phyloP scores from a whole-genome alignment of 2,888 invertebrate species.

The Amitus sp. region DNA sequence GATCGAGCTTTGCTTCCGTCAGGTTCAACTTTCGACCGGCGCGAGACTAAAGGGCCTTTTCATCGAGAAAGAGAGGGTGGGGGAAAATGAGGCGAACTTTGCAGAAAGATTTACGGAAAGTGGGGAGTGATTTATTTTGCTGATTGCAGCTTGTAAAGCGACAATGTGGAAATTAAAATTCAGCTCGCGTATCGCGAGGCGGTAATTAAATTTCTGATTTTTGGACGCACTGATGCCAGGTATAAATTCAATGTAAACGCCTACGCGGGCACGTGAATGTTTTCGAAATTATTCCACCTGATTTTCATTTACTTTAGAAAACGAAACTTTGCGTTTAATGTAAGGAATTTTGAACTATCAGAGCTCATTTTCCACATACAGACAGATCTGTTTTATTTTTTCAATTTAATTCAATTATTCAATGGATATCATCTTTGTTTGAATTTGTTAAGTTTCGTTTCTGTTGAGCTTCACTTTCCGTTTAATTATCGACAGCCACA shows the following conservation, averaged over 20 bases:
- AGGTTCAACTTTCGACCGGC: constrained; percentile 22
- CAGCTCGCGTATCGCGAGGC: background rate
- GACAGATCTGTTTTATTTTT: no score
- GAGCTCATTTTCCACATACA: no score
- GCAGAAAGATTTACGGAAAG: background rate
- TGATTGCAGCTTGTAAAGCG: background rate
- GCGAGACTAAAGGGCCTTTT: background rate
- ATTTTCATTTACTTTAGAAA: constrained; percentile 28
- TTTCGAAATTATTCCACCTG: constrained; percentile 21
- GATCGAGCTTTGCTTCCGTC: constrained; percentile 17
- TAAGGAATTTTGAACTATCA: no score
- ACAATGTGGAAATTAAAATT: background rate
- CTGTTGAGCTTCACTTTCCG: no score
- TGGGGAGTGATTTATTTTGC: background rate
- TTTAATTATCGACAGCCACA: no score
- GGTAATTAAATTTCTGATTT: no score
- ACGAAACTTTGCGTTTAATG: no score
- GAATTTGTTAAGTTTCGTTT: no score
- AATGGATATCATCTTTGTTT: no score
- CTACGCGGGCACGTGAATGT: constrained; percentile 9
- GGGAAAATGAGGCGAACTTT: no score
- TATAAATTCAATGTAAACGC: constrained; percentile 21
- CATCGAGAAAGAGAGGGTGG: background rate
- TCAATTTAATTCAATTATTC: no score
- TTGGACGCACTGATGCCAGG: constrained; percentile 13